Base-by-base conservation (phyloP, 2,888 invertebrate genomes). In the Plagodis dolabraria region DNA sequence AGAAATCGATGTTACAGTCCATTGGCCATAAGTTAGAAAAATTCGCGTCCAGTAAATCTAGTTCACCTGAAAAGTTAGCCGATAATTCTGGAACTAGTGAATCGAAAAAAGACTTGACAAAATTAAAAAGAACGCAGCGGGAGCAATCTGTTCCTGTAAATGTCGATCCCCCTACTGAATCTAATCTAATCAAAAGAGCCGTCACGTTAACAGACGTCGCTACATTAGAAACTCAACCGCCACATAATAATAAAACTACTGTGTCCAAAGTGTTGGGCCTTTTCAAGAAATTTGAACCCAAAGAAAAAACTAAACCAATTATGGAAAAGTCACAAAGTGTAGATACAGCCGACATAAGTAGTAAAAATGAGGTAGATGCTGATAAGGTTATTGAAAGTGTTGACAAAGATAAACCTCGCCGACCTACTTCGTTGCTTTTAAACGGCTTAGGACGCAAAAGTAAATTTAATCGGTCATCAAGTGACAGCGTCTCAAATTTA, bases 21-120 rank as follows among this genome's bases (percentile, higher is more conserved):
- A 94, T 97, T 71, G 96, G 97, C 47, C 96, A 96, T 76, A 96
- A 95, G 80, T 93, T 96, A 75, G 96, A 96, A 83, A 96, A 95
- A 79, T 93, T 96, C 42, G 89, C 94, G 1, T 93, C 94, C 51
- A 92, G 88, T 63, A 93, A 93, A 75, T 82, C 87, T 65, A 82
- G 88, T 83, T 82, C 93, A 70, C 90, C 92, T 65, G 86, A 93
- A 85, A 90, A 95, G 69, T 67, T 77, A 55, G 86, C 87, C 60
- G 84, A 75, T 56, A 80, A 67, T 71, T 63, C 72, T 53, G 73
- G 72, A 33, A 53, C 52, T 45, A 78, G 58, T 58, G 83, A 83
- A 38, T 59, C 67, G 42, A 85, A 85, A 58, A 87, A 84, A 74
- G 83, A 82, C 53, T 62, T 67, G 40, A 65, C 93, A 2, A 93